Base-by-base conservation (phyloP, 2,113 vertebrate genomes). In the Pseudolaguvia tuberculata region DNA sequence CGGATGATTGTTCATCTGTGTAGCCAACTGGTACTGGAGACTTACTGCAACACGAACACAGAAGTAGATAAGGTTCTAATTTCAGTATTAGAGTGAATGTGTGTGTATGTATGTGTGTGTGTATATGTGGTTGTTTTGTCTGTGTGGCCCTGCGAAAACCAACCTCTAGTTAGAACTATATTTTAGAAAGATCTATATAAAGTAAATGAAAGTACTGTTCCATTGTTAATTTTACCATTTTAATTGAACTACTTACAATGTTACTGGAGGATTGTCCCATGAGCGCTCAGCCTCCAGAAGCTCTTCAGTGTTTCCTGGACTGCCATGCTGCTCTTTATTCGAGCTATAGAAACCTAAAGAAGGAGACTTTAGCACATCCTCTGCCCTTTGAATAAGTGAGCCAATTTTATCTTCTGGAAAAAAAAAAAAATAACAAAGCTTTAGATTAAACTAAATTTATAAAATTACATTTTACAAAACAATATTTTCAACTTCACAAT, bases 231-330 rank as follows among this genome's bases (percentile, higher is more conserved):
- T 42, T 4, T 42, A 35, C 31, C 3, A 4, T 35, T 35, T 35
- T 35, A 4, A 35, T n/a, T n/a, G n/a, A n/a, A n/a, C n/a, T n/a
- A 85, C 90, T 90, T 87, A 94, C 93, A 88, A 90, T 23, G 85
- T 79, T 61, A 88, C 77, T 13, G 87, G 86, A 68, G 84, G 80
- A 51, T 93, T 88, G 73, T 93, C 93, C 92, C 92, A 92, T 1
- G 90, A 88, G 50, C 91, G 87, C 57, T 93, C 90, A 5, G 84
- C 89, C 78, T 90, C 91, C 39, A 93, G 85, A 56, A 87, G 67
- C 17, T 90, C 91, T 71, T 90, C 86, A 1, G 91, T 91, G 35
- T 84, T 85, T 61, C 84, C 86, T 59, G 89, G 88, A 69, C 86
- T 91, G 17, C 70, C 79, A 35, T 79, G 68, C 63, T 78, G 75